Evolutionary conservation across 2,113 vertebrate genomes (phyloP), one percentile per base, ranked within the genome.

Genomic region (Holacanthus passer): DNA sequence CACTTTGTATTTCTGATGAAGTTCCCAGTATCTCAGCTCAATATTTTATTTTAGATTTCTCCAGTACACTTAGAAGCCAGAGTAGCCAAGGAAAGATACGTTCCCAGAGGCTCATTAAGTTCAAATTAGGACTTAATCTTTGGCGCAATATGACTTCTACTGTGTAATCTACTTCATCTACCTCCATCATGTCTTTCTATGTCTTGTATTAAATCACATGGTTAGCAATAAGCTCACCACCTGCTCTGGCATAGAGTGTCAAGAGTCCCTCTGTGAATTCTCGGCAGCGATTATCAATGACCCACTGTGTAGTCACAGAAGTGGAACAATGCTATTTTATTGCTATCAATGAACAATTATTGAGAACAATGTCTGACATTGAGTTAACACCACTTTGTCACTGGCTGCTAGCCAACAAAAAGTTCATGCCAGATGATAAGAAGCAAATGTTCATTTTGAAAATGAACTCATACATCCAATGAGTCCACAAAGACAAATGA

Each of bases 271-370:
- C 47, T 47, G 14, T 27, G 29, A 45, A 17, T 20, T 32, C 1
- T 14, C 7, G 52, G 16, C 29, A 48, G 29, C n/a, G 31, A 53
- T 64, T 43, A 81, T 79, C n/a, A 48, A 52, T n/a, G 16, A 79
- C 7, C 47, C 14, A 47, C 20, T 10, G 1, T 37, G 10, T n/a
- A 75, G 58, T 59, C 50, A 32, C 4, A 82, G 16, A 73, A 19
- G 19, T 7, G 45, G 37, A 9, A 64, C 24, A 56, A 3, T 20
- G 43, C 4, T 2, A 22, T 50, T 70, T 60, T 24, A 70, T 31
- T n/a, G n/a, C n/a, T n/a, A n/a, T n/a, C n/a, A n/a, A n/a, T n/a
- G n/a, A 67, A 14, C 0, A 58, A 52, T 24, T 7, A 67, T 71
- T 47, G n/a, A n/a, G 48, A 67, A 72, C 24, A 24, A 41, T 20